phyloP scores from a whole-genome alignment of 2,888 invertebrate genomes.

The Leptopilina drosophilae region DNA sequence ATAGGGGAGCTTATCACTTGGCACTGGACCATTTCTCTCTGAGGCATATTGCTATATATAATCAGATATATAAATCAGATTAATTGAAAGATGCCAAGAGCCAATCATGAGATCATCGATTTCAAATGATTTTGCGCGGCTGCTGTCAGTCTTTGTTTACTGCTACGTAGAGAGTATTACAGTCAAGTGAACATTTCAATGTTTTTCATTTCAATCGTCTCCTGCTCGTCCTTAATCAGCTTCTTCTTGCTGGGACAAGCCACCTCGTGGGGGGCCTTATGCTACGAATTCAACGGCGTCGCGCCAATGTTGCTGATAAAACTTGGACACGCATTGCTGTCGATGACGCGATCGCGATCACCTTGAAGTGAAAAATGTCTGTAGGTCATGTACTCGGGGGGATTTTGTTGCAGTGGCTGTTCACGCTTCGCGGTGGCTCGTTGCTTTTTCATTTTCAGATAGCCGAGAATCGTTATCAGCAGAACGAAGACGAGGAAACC shows the following conservation, averaged over 20 bases:
- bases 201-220: slow-evolving; percentile 71
- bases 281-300: slow-evolving; percentile 74
- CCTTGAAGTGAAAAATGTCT: slow-evolving; percentile 85
- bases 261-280: slow-evolving; percentile 59
- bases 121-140: background rate
- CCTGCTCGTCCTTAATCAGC: slow-evolving; percentile 56
- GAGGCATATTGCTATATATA: background rate
- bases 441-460: slow-evolving; percentile 91
- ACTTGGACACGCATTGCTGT: slow-evolving; percentile 73
- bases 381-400: slow-evolving; percentile 90
- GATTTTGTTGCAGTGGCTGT: slow-evolving; percentile 80
- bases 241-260: slow-evolving; percentile 52
- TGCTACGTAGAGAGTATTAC: slow-evolving; percentile 4
- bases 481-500: slow-evolving; percentile 92
- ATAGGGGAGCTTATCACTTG: slow-evolving; percentile 9
- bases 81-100: background rate
- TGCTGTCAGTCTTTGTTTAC: slow-evolving; percentile 19
- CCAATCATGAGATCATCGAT: background rate
- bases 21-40: background rate
- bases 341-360: slow-evolving; percentile 77
- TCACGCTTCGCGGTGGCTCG: slow-evolving; percentile 86
- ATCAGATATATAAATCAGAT: background rate
- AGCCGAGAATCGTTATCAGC: slow-evolving; percentile 88
- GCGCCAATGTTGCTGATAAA: slow-evolving; percentile 74
- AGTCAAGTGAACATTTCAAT: slow-evolving; percentile 47